phyloP scores from a whole-genome alignment of 2,797 vertebrate species.

The Acanthornis magna region DNA sequence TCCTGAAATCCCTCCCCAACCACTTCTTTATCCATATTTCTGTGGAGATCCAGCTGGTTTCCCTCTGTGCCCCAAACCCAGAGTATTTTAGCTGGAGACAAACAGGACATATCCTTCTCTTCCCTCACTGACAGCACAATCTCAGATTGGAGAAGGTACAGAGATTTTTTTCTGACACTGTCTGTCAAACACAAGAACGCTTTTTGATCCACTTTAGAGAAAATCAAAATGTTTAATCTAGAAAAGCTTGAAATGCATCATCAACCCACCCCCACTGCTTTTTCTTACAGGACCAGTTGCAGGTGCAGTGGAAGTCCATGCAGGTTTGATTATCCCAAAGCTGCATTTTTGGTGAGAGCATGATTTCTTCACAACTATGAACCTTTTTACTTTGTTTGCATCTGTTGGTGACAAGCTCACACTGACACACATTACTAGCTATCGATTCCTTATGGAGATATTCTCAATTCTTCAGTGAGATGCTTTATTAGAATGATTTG shows the following conservation, averaged over 20 bases:
- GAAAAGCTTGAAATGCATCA: background rate
- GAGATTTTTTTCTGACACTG: background rate
- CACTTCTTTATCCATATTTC: background rate
- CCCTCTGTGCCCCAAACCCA: background rate
- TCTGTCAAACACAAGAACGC: background rate
- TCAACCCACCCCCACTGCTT: background rate
- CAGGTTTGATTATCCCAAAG: background rate
- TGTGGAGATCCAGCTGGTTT: background rate
- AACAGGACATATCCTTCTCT: background rate
- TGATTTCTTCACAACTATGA: background rate
- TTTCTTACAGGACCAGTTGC: background rate
- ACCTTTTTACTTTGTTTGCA: background rate
- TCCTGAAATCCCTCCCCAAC: background rate
- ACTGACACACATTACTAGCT: background rate
- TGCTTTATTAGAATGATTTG: background rate
- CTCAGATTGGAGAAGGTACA: background rate
- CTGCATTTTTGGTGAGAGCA: background rate
- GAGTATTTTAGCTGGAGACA: background rate
- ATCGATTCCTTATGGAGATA: background rate
- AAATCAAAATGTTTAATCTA: slow-evolving; percentile 25
- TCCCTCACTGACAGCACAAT: background rate
- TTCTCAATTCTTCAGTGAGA: background rate
- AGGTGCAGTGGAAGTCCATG: background rate
- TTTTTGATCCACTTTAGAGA: background rate
- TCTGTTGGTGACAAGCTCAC: background rate